Conservation (phyloP, 1,140 invertebrate genomes). For the Aethina tumida region DNA sequence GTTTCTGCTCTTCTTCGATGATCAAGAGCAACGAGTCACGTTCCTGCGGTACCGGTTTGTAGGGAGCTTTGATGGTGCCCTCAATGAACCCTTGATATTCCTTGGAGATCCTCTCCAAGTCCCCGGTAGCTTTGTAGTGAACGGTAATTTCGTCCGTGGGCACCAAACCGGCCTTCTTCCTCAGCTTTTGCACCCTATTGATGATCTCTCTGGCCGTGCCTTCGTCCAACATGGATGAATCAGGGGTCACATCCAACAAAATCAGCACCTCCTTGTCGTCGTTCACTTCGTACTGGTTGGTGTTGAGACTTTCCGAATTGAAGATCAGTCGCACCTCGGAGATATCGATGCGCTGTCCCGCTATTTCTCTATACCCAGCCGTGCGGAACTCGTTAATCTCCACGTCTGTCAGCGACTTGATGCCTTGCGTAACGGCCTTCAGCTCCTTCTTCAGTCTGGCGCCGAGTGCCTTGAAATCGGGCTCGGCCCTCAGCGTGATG, state of each 20-base stretch:
- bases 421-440: constrained; percentile 73
- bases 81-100: constrained; percentile 69
- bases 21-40: constrained; percentile 43
- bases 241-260: constrained; percentile 67
- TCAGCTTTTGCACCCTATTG: constrained; percentile 91
- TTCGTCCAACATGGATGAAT: constrained; percentile 85
- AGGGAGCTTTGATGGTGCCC: constrained; percentile 67
- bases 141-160: constrained; percentile 85
- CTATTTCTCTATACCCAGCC: constrained; percentile 59
- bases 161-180: constrained; percentile 92
- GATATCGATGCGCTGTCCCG: constrained; percentile 65
- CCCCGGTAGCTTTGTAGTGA: constrained; percentile 59
- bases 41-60: constrained; percentile 31
- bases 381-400: constrained; percentile 70
- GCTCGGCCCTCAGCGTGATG: constrained; percentile 86
- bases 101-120: constrained; percentile 57
- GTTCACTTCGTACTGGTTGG: constrained; percentile 77
- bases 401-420: constrained; percentile 71
- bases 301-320: constrained; percentile 43
- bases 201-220: constrained; percentile 89
- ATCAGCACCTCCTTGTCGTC: constrained; percentile 81
- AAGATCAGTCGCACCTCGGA: constrained; percentile 85
- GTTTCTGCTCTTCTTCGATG: constrained; percentile 62
- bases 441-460: constrained; percentile 81
- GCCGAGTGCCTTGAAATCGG: constrained; percentile 81